phyloP scores from a whole-genome alignment of 2,888 invertebrate species.

The Lasioglossum calceatum region DNA sequence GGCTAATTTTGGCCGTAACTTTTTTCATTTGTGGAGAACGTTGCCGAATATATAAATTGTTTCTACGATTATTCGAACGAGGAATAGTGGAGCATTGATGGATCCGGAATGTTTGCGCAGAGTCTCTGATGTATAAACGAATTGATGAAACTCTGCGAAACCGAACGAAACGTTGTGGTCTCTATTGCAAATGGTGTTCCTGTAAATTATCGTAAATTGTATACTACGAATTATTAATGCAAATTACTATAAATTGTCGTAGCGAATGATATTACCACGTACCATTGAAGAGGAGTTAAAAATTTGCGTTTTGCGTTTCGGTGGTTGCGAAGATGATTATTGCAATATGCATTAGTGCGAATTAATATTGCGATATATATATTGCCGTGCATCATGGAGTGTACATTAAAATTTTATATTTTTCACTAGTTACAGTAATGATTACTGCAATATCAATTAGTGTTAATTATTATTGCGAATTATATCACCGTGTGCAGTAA shows the following conservation, averaged over 20 bases:
- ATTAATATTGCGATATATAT: not conserved
- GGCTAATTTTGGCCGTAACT: not conserved
- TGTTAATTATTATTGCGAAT: not conserved
- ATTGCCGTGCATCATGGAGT: not conserved
- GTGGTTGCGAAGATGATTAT: not conserved
- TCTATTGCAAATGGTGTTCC: not conserved
- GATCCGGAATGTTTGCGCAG: not conserved
- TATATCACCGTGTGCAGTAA: not conserved
- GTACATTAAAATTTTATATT: no score
- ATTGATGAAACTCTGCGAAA: not conserved
- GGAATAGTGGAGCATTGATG: not conserved
- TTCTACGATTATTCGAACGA: not conserved
- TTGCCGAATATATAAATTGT: slow-evolving; percentile 12
- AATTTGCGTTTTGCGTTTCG: not conserved
- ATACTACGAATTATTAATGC: not conserved
- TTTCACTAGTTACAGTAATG: not conserved
- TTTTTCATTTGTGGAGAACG: not conserved
- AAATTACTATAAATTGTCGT: not conserved
- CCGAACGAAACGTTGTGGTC: not conserved
- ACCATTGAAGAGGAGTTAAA: not conserved
- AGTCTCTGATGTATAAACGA: not conserved
- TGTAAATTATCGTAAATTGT: not conserved
- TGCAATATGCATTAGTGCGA: not conserved
- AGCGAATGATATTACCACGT: not conserved
- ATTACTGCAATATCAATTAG: not conserved